Evolutionary conservation across 2,113 vertebrate genomes (phyloP), one percentile per base, ranked within the genome.

Genomic region (Xiphophorus couchianus): DNA sequence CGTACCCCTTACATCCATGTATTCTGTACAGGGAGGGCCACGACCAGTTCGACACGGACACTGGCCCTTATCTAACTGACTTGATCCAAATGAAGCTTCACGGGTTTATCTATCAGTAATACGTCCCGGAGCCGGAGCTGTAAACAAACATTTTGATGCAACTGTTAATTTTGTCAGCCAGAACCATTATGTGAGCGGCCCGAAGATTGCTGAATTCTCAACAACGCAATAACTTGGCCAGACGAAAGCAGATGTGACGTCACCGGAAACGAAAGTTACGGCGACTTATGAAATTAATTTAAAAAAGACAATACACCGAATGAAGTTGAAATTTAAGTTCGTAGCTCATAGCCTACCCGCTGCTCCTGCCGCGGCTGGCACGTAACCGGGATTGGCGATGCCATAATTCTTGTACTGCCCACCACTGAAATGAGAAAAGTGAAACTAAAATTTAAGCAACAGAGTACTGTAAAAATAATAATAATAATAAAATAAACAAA

Each of bases 311-410:
- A 8, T 22, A 58, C 27, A 2, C 4, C 3, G 0, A 42, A 54
- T 27, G 63, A 27, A 28, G 7, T 5, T 12, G 9, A 35, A 28
- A 2, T 4, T 10, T 2, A 25, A 6, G 8, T 62, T 0, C 1
- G 0, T 11, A 7, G 3, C 19, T 27, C 62, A 74, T 82, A 42
- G 15, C 39, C 39, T 13, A 92, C 91, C 91, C 1, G 83, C 31
- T 0, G 0, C 3, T 1, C 69, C 81, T 1, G 13, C 7, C 10
- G 84, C 81, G 15, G 79, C 12, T 5, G 81, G 82, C 0, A 31
- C 0, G 27, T 86, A 92, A 4, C 90, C 90, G 2, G 89, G 87
- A 28, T 91, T 91, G 17, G 71, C 67, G 1, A 80, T 1, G 3
- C 93, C 93, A 29, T 92, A 92, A 8, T 8, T 74, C 13, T 13